These are phyloP conservation scores for Deilephila elpenor DNA, from an alignment of 2,888 invertebrate species.

Conservation along the genomic window DNA sequence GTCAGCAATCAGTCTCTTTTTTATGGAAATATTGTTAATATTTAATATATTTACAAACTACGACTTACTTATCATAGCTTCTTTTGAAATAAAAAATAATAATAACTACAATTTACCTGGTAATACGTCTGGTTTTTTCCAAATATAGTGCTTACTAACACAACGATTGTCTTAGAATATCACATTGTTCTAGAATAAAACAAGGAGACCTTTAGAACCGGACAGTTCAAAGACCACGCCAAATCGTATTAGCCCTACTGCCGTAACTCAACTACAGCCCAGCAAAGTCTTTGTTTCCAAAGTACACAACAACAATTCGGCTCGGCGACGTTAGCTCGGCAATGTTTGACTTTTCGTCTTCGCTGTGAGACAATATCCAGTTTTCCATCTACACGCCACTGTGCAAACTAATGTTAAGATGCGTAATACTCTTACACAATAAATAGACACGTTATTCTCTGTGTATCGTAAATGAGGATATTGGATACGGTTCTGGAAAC, in stretches of 20 bases:
- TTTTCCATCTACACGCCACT: conserved; percentile 26
- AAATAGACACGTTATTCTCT: not conserved
- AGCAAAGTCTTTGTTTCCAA: conserved; percentile 16
- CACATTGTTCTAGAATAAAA: no score
- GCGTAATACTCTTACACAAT: conserved; percentile 23
- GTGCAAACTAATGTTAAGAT: conserved; percentile 19
- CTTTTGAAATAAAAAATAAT: no score
- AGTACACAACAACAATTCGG: conserved; percentile 27
- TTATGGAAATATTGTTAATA: no score
- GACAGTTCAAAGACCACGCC: no score
- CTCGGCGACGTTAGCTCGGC: conserved; percentile 19
- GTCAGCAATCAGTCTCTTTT: no score
- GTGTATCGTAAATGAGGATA: not conserved
- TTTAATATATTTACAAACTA: no score
- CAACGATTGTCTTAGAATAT: no score
- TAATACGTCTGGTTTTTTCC: no score
- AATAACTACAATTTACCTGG: no score
- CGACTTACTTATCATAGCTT: no score
- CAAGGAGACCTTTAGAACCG: no score
- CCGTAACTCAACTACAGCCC: not conserved
- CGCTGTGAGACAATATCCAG: conserved; percentile 15
- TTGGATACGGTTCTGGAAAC: not conserved
- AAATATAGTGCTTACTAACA: no score
- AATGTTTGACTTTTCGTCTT: conserved; percentile 27
- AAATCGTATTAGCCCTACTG: not conserved